Conservation (phyloP, 2,113 vertebrate species). For the Catagonus wagneri region DNA sequence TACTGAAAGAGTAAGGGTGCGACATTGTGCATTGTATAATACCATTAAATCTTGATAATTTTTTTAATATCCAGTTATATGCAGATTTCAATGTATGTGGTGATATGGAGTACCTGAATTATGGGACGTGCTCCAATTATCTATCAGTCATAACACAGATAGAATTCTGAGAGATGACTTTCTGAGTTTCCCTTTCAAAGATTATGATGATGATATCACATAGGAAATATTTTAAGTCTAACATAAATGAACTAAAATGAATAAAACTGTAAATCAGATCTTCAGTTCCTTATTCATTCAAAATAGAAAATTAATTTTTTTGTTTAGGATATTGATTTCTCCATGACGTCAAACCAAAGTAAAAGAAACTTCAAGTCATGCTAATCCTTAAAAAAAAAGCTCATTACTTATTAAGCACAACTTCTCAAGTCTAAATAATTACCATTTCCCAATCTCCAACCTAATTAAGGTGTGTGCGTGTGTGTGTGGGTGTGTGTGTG, state of each 20-base stretch:
- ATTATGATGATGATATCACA: background rate
- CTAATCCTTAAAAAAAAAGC: conserved; percentile 36
- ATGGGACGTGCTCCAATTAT: background rate
- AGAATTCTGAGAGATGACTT: background rate
- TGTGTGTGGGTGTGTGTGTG: background rate
- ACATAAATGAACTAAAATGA: background rate
- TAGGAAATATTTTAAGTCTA: background rate
- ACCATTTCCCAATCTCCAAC: background rate
- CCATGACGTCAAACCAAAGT: background rate
- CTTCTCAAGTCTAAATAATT: conserved; percentile 17
- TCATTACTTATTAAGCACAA: background rate
- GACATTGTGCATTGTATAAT: background rate
- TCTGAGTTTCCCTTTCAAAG: background rate
- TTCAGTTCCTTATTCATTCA: background rate
- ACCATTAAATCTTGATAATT: background rate
- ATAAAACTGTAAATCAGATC: background rate
- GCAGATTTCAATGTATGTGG: background rate
- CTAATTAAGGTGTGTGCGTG: background rate
- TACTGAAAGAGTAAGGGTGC: background rate
- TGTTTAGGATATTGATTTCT: background rate
- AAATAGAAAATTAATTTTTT: background rate
- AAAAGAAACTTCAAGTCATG: conserved; percentile 5
- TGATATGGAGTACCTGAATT: background rate
- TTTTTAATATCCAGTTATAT: background rate
- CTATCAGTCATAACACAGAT: background rate